phyloP scores from a whole-genome alignment of 2,888 invertebrate species.

The Dynastes maya region DNA sequence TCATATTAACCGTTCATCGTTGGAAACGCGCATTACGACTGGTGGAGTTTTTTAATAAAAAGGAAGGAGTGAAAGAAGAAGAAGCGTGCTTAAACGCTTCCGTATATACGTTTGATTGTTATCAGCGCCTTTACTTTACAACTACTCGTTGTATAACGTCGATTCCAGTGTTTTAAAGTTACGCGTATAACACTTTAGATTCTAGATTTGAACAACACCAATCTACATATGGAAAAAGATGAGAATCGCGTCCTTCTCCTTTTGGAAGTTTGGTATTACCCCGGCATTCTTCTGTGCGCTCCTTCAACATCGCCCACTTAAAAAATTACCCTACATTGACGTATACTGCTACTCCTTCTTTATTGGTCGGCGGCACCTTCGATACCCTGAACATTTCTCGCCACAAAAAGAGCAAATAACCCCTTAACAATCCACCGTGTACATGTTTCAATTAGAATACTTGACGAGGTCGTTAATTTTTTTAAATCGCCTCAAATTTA shows the following conservation, averaged over 20 bases:
- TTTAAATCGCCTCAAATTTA: conserved; percentile 32
- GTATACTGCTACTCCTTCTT: neutral
- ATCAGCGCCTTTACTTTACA: conserved; percentile 17
- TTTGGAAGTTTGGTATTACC: neutral
- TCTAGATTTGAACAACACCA: neutral
- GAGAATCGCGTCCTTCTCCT: neutral
- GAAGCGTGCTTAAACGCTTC: conserved; percentile 7
- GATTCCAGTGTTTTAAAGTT: neutral
- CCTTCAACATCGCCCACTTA: too few species aligned
- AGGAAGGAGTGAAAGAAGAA: neutral
- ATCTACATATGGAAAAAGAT: neutral
- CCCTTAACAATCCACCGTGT: conserved; percentile 9
- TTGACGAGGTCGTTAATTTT: conserved; percentile 38
- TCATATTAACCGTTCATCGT: conserved; percentile 22
- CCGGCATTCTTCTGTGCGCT: neutral
- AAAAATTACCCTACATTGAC: too few species aligned
- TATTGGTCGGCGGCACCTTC: conserved; percentile 7
- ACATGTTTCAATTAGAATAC: conserved; percentile 43
- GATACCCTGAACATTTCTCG: neutral
- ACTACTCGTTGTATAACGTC: neutral
- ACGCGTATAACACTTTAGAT: conserved; percentile 9
- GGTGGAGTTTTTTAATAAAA: neutral
- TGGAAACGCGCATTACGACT: neutral
- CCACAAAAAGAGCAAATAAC: conserved; percentile 6
- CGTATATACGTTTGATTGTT: conserved; percentile 29